These are phyloP conservation scores for Poecilia velifera DNA, from an alignment of 2,797 vertebrate genomes.

Conservation along the genomic window DNA sequence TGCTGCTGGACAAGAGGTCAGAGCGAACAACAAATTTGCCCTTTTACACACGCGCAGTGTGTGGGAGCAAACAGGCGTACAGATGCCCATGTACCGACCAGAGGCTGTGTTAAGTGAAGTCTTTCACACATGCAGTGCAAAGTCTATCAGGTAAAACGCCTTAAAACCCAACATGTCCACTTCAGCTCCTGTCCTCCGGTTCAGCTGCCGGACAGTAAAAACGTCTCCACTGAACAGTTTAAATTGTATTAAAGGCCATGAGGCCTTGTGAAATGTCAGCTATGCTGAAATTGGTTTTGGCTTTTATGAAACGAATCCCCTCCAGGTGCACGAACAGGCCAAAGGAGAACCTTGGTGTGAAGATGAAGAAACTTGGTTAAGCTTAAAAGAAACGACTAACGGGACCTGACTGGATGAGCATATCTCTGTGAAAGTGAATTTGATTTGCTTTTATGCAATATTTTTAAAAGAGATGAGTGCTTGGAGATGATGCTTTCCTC, in stretches of 20 bases:
- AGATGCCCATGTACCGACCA: slow-evolving; percentile 31
- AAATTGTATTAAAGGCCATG: slow-evolving; percentile 54
- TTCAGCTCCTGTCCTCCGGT: slow-evolving; percentile 26
- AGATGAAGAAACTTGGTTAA: slow-evolving; percentile 6
- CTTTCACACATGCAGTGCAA: slow-evolving; percentile 70
- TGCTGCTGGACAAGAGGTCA: slow-evolving; percentile 31
- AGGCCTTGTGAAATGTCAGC: slow-evolving; percentile 74
- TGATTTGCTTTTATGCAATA: background rate
- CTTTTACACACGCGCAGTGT: slow-evolving; percentile 41
- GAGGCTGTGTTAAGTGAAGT: slow-evolving; percentile 66
- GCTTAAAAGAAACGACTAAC: background rate
- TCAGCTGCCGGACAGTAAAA: slow-evolving; percentile 49
- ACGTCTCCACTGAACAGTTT: slow-evolving; percentile 56
- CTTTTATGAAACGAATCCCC: slow-evolving; percentile 60
- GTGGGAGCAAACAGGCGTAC: slow-evolving; percentile 20
- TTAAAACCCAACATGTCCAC: slow-evolving; percentile 51
- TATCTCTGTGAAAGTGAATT: background rate
- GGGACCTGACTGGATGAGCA: background rate
- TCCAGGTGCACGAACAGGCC: slow-evolving; percentile 46
- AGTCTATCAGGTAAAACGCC: slow-evolving; percentile 68
- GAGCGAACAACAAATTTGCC: slow-evolving; percentile 29
- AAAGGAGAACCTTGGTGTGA: slow-evolving; percentile 42
- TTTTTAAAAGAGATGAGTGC: background rate
- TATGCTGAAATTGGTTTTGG: slow-evolving; percentile 70
- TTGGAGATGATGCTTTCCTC: slow-evolving; percentile 11